These are phyloP conservation scores for Chinchilla lanigera DNA, from an alignment of 2,113 vertebrate species.

Conservation along the genomic window DNA sequence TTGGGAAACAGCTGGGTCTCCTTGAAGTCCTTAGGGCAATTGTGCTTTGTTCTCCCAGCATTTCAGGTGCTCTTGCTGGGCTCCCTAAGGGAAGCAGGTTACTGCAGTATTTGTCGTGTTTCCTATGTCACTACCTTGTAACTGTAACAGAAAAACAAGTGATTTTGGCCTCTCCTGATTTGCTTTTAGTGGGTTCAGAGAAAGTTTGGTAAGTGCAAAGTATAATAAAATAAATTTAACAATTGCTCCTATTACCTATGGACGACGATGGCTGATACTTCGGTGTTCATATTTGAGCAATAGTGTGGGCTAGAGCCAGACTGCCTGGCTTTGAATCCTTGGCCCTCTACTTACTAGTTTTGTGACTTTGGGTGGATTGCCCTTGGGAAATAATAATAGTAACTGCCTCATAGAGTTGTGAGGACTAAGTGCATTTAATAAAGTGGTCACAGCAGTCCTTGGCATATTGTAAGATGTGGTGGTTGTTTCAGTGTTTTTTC, in stretches of 20 bases:
- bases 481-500: not conserved
- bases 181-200: slow-evolving; percentile 27
- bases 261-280: not conserved
- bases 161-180: not conserved
- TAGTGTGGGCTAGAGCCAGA: not conserved
- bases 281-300: not conserved
- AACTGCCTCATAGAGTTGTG: not conserved
- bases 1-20: not conserved
- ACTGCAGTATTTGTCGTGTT: not conserved
- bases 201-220: slow-evolving; percentile 20
- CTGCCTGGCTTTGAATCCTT: not conserved
- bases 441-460: not conserved
- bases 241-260: not conserved
- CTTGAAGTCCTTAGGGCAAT: not conserved
- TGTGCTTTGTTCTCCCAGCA: not conserved
- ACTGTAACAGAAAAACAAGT: not conserved
- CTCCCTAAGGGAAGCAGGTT: not conserved
- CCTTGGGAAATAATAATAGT: not conserved
- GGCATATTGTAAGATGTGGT: not conserved
- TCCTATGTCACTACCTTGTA: not conserved
- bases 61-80: not conserved
- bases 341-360: not conserved
- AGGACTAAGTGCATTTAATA: not conserved
- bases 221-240: not conserved
- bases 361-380: not conserved